These are phyloP conservation scores for Lomographa bimaculata DNA, from an alignment of 2,888 invertebrate species.

Conservation along the genomic window DNA sequence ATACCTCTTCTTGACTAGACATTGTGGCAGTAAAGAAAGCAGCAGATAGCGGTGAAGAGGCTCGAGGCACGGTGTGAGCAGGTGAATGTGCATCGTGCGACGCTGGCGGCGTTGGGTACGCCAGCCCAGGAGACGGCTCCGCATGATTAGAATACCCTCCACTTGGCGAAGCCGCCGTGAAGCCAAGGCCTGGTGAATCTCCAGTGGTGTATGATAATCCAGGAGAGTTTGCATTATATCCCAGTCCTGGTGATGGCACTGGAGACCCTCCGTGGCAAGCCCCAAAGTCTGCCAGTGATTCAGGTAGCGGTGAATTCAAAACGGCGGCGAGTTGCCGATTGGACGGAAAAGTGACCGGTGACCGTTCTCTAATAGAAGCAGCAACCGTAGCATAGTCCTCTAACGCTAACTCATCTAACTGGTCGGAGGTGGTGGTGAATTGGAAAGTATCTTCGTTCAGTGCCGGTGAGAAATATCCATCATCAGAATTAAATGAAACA, in stretches of 20 bases:
- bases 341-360: constrained; percentile 85
- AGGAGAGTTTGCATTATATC: constrained; percentile 78
- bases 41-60: constrained; percentile 91
- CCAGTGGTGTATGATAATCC: constrained; percentile 91
- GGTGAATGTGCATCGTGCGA: constrained; percentile 92
- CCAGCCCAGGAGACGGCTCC: constrained; percentile 86
- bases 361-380: constrained; percentile 82
- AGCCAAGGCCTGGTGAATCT: constrained; percentile 71
- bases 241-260: constrained; percentile 80
- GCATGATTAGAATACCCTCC: constrained; percentile 71
- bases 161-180: constrained; percentile 67
- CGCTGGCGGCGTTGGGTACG: constrained; percentile 94
- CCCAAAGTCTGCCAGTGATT: constrained; percentile 92
- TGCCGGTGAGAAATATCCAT: constrained; percentile 85
- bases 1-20: constrained; percentile 91
- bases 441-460: constrained; percentile 90
- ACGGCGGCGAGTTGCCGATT: constrained; percentile 90
- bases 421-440: constrained; percentile 85
- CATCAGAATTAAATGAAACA: constrained; percentile 85
- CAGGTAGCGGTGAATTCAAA: constrained; percentile 90
- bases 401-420: constrained; percentile 85
- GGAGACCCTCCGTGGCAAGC: constrained; percentile 87
- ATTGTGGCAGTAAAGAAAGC: constrained; percentile 93
- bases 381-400: constrained; percentile 85
- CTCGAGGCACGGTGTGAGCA: constrained; percentile 85